phyloP scores from a whole-genome alignment of 2,797 vertebrate species.

The Pithecia hirsuta region DNA sequence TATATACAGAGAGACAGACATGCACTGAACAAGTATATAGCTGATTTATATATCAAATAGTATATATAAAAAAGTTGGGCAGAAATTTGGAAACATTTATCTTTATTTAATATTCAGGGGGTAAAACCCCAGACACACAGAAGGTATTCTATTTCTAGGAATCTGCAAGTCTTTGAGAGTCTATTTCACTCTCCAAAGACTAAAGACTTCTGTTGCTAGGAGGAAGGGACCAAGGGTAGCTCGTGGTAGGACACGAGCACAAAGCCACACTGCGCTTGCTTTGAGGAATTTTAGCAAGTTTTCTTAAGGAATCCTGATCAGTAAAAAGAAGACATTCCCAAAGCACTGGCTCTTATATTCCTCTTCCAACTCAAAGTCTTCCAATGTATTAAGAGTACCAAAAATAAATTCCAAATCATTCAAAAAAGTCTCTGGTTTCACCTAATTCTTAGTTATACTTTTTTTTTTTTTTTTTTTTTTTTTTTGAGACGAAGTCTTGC shows the following conservation, averaged over 20 bases:
- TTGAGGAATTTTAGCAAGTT: neutral
- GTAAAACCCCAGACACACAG: neutral
- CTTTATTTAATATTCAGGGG: neutral
- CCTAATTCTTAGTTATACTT: neutral
- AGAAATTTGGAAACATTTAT: slow-evolving; percentile 33
- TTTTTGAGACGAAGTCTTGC: neutral
- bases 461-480: neutral
- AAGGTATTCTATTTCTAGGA: slow-evolving; percentile 40
- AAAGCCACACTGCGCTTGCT: neutral
- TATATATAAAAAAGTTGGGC: neutral
- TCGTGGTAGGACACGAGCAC: neutral
- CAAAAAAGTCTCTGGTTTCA: slow-evolving; percentile 34
- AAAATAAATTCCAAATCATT: neutral
- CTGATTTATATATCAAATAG: neutral
- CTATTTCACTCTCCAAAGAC: slow-evolving; percentile 29
- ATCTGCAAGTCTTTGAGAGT: neutral
- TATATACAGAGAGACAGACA: neutral
- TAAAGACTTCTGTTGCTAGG: neutral
- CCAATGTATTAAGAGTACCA: neutral
- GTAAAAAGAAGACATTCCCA: neutral
- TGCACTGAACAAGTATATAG: neutral
- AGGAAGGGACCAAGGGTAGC: neutral
- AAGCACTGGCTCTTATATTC: neutral
- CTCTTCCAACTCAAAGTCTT: neutral
- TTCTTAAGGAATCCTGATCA: neutral